Evolutionary conservation across 2,797 vertebrate genomes (phyloP), one percentile per base, ranked within the genome.

Genomic region (Girardinus metallicus): DNA sequence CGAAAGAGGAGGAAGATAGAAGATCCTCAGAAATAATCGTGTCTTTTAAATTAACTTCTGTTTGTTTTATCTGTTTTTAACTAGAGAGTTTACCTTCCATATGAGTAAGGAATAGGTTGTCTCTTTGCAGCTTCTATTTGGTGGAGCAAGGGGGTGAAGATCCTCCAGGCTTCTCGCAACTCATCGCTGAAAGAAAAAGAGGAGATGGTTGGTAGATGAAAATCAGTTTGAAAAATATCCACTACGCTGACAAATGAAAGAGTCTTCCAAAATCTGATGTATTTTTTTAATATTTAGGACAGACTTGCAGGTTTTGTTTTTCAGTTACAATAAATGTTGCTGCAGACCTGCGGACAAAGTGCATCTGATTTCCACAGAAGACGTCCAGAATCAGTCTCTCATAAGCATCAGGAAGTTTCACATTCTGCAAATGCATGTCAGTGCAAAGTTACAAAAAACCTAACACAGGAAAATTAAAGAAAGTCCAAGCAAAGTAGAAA

Each of bases 311-410:
- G 5, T 66, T 66, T 36, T 66, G 70, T 80, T 11, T 71, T 1
- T 47, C 36, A 77, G 29, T 7, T 15, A 72, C 9, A 77, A 12
- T 44, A 73, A 74, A 75, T 1, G 5, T 10, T 23, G 0, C 0
- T 7, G 87, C 81, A 26, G 43, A 98, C 97, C 97, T 98, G 90
- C 97, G 96, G 23, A 98, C 97, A 55, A 97, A 98, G 92, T 97
- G 97, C 97, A 97, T 97, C 93, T 97, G 97, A 91, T 94, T 98
- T 79, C 97, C 97, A 75, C 97, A 97, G 94, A 98, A 97, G 75
- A 98, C 97, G 0, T 98, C 97, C 55, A 97, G 94, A 76, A 98
- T 96, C 82, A 98, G 96, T 75, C 97, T 95, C 93, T 98, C 97
- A 0, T 98, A 97, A 1, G 97, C 97, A 16, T 97, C 97, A 1